Percentiles rank a stretch among this genome's conserved stretches.
phyloP scores from a whole-genome alignment of 2,113 vertebrate species.

The Sciurus niger region DNA sequence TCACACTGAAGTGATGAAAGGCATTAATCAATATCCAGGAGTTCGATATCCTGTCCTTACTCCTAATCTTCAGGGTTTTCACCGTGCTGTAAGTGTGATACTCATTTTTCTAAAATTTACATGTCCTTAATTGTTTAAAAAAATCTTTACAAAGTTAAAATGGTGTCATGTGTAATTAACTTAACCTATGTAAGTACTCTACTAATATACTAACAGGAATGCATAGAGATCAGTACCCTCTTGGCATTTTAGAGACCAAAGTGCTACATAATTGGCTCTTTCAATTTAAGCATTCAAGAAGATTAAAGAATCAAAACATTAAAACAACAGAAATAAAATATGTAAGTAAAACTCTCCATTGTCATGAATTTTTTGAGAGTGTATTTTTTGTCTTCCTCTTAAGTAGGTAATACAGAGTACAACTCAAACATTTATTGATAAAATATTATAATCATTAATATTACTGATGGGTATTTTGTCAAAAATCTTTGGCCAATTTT shows the following conservation, averaged over 20 bases:
- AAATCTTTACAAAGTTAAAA: neutral
- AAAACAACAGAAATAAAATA: neutral
- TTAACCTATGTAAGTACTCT: neutral
- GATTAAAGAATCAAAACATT: neutral
- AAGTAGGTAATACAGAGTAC: neutral
- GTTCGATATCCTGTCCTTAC: conserved; percentile 96
- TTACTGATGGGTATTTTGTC: neutral
- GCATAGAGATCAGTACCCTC: neutral
- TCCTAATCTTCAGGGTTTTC: conserved; percentile 96
- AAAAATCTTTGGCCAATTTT: neutral
- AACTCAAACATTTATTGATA: neutral
- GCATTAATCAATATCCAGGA: conserved; percentile 92
- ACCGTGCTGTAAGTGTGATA: conserved; percentile 93
- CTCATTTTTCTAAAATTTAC: neutral
- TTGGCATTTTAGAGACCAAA: too few relatives aligned
- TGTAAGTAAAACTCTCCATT: neutral
- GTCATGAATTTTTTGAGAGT: neutral
- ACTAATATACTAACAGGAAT: neutral
- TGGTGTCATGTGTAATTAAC: neutral
- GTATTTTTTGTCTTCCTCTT: neutral
- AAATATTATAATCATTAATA: neutral
- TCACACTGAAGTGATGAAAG: conserved; percentile 94
- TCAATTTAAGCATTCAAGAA: neutral
- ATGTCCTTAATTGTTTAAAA: neutral
- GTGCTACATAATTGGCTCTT: neutral